Evolutionary conservation across 1,140 invertebrate genomes (phyloP), one percentile per base, ranked within the genome.

Genomic region (Zaprionus gabonicus): DNA sequence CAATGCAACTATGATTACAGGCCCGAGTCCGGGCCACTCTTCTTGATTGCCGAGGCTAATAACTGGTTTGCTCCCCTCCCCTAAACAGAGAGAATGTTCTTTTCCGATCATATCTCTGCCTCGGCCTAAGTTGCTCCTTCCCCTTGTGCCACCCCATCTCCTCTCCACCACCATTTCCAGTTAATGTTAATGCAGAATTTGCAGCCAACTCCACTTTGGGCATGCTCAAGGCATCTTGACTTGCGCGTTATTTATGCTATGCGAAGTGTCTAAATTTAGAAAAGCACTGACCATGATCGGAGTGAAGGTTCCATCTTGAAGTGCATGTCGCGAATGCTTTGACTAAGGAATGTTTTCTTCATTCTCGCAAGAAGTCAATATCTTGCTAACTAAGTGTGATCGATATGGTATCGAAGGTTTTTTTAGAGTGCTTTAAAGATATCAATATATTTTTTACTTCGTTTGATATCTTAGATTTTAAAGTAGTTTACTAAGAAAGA

Each of bases 31-130:
- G 20, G 31, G 51, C 64, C 56, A 58, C 38, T 46, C 56, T 59
- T 69, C 65, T 46, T 59, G 66, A 51, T 51, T 51, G 62, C 74
- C 74, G 66, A 76, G 57, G 74, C 69, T 72, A 76, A 76, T 76
- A 76, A 76, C 73, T 71, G 73, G 73, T 51, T 51, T 51, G 46
- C 17, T 25, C 46, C 17, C 15, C 17, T 20, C 17, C 15, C 17
- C 46, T 25, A 51, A 51, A 13, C 46, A 51, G 10, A 25, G 10
- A 51, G 23, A 51, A 23, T 51, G 46, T 51, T 51, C 46, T 51
- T 76, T 76, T 76, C 65, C 55, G 65, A 68, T 68, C 65, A 46
- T 58, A 56, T 56, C 64, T 28, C 34, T 38, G 53, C 36, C 20
- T 17, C 41, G 56, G 25, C 6, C 20, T 25, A 17, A 58, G n/a